Base-by-base conservation (phyloP, 2,888 invertebrate genomes). In the Endotricha flammealis region DNA sequence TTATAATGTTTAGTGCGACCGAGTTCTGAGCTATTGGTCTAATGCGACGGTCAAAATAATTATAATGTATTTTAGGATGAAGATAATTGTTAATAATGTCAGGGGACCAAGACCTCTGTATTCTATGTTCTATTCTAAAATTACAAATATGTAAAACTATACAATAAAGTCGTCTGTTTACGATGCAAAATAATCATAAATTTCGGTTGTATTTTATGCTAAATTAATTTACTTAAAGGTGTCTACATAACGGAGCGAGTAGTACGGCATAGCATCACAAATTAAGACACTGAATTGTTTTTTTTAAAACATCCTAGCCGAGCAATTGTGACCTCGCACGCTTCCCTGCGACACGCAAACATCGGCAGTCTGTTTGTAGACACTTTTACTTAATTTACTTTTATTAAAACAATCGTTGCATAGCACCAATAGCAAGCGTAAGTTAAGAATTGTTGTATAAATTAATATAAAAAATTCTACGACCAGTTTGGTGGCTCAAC, bases 401-500 rank as follows among this genome's bases (percentile, higher is more conserved):
- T n/a, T n/a, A n/a, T n/a, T n/a, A n/a, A 38, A 38, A 12, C 9
- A 41, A 52, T 57, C 53, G 57, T 66, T 66, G 59, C 64, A 57
- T 61, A 53, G 57, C 46, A 46, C 57, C 55, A 52, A 52, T 51
- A 55, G 38, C 48, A 44, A 33, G 29, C 47, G 46, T 57, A 56
- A 47, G 51, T 46, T 53, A 51, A 46, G 44, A 47, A 46, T 58
- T 66, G 57, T 59, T 65, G 53, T 62, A 49, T 60, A 53, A 46
- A 51, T 40, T 45, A 51, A 44, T 46, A 46, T 43, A 48, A 45
- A 44, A 53, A 49, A 50, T 41, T 45, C 53, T 48, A 63, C 50
- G 53, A 63, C 65, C 62, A 60, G 57, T 58, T 43, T 54, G 70
- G 61, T 64, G 68, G 70, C 68, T 68, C 69, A 66, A 70, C 58